Evolutionary conservation across 1,140 invertebrate genomes (phyloP).

Genomic region (Callitettix versicolor): DNA sequence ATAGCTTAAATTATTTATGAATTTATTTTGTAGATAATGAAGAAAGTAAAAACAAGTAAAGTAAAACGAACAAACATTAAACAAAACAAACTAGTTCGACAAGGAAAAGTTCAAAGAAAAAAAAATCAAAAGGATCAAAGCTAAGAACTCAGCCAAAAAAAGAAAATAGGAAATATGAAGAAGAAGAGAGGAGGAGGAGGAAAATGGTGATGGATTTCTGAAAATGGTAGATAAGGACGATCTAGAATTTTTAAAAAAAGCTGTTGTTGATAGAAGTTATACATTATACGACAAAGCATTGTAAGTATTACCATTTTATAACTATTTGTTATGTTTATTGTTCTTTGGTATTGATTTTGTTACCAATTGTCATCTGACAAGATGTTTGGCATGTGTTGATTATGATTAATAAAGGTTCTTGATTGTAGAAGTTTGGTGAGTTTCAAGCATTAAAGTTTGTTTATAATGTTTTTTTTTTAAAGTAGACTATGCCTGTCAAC

Average conservation of each 20-base stretch:
- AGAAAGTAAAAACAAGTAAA: conserved; percentile 19
- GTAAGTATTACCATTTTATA: conserved; percentile 13
- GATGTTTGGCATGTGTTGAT: no score
- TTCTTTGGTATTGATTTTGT: no score
- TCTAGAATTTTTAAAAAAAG: conserved; percentile 45
- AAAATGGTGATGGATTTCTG: conserved; percentile 49
- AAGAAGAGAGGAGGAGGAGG: conserved; percentile 34
- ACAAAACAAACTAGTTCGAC: conserved; percentile 45
- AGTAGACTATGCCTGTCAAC: no score
- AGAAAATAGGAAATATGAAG: conserved; percentile 30
- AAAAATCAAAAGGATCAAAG: conserved; percentile 31
- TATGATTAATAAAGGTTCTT: no score
- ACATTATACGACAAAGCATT: conserved; percentile 33
- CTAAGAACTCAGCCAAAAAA: conserved; percentile 28
- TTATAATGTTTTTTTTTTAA: no score
- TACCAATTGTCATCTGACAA: no score
- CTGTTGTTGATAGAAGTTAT: conserved; percentile 39
- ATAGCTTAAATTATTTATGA: no score
- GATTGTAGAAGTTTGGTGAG: no score
- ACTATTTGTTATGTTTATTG: no score
- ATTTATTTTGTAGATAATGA: conserved; percentile 9
- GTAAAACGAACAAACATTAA: conserved; percentile 51
- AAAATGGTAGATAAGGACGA: conserved; percentile 52
- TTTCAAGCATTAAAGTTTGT: no score
- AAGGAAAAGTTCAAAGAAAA: conserved; percentile 46